Base-by-base conservation (phyloP, 1,140 invertebrate genomes). In the Lepidurus apus region DNA sequence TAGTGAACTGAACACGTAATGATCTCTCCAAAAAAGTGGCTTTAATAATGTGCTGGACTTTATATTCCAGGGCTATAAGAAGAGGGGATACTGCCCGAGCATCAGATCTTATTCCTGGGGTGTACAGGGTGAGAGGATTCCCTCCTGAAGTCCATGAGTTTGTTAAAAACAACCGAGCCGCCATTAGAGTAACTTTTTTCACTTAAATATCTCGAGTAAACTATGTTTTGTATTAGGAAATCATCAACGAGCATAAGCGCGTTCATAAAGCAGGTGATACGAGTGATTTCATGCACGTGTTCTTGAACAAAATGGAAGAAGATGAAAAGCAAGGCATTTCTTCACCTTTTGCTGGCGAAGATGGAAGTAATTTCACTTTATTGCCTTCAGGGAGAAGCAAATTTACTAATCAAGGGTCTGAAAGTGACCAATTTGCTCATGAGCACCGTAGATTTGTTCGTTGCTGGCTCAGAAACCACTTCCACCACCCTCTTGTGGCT, bases 401-500 rank as follows among this genome's bases (percentile, higher is more conserved):
- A 7, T 34, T 34, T 75, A 34, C 13, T 75, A 11, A 34, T 11
- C 2, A 1, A 2, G 26, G 26, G 26, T 75, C 42, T 5, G 24
- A 43, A 21, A 82, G 82, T 77, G 80, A 76, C 77, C 43, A 75
- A 82, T 42, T 43, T 82, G 74, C 13, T 21, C 10, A 44, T 77
- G 24, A 24, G 43, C 1, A n/a, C 21, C 11, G 26, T 82, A 73
- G 82, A 82, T 74, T 82, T 84, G 24, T 82, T 86, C 13, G 77
- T 84, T 1, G 84, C 83, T 42, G 81, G 81, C 34, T 82, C 83
- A 34, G 87, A 88, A 77, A 95, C 93, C 0, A 94, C 93, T 0
- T 89, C 91, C 53, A 90, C 87, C 44, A 89, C 91, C 0, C 82
- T 95, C 5, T 89, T 91, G 79, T 92, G 94, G 85, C 87, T 89